Evolutionary conservation across 1,140 invertebrate species (phyloP).

Genomic region (Drosophila repletoides): DNA sequence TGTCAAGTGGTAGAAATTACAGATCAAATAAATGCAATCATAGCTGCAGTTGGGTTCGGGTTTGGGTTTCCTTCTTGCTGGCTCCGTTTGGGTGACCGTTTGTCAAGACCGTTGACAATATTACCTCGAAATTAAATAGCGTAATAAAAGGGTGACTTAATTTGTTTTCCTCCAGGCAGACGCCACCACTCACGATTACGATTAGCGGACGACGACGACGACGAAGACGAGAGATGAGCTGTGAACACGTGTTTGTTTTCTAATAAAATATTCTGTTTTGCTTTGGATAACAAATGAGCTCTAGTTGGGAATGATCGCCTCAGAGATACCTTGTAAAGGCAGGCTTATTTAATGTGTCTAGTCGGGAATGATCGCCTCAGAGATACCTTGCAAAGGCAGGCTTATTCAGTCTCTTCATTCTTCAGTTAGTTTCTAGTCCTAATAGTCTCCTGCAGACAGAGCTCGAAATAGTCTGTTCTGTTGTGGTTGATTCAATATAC

Average conservation of each 20-base stretch:
- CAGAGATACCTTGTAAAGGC: no score
- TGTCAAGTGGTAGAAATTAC: constrained; percentile 47
- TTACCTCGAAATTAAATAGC: constrained; percentile 59
- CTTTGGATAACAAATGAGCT: no score
- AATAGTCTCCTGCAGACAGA: no score
- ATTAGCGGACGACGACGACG: constrained; percentile 2
- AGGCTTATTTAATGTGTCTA: no score
- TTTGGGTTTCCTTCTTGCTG: not conserved
- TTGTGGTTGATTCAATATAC: no score
- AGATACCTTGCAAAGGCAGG: no score
- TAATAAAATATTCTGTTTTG: constrained; percentile 40
- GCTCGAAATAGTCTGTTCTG: no score
- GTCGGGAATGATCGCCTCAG: no score
- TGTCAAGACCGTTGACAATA: constrained; percentile 52
- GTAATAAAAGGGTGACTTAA: constrained; percentile 64
- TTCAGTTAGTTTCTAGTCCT: no score
- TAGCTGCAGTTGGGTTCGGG: constrained; percentile 16
- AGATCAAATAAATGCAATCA: constrained; percentile 41
- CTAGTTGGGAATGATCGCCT: no score
- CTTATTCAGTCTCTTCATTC: no score
- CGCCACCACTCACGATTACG: constrained; percentile 35
- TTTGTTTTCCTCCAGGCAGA: constrained; percentile 48
- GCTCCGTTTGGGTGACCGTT: constrained; percentile 22
- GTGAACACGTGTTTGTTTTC: constrained; percentile 54
- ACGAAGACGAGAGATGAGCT: constrained; percentile 37